A percentile compares a stretch with the other conserved stretches of the same genome.
Evolutionary conservation across 92 coral and sea anemone species (phyloP).

Genomic region (Galaxea fascicularis): DNA sequence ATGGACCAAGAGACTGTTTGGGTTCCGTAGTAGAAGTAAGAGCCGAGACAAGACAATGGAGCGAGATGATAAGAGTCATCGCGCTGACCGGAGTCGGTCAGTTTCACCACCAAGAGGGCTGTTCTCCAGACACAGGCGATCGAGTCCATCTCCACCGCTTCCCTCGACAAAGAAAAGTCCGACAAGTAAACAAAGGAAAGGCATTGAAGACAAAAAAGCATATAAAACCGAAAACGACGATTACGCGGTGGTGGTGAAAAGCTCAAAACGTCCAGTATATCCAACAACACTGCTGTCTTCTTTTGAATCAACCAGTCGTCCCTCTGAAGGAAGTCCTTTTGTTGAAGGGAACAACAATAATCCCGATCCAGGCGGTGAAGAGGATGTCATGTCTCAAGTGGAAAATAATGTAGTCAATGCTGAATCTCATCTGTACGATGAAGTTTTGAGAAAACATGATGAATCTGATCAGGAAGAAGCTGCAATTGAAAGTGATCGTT

Average conservation of each 20-base stretch:
- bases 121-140: constrained; percentile 10
- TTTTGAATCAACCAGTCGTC: background rate
- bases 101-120: constrained; percentile 40
- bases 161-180: constrained; percentile 36
- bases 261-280: background rate
- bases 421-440: background rate
- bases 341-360: constrained; percentile 12
- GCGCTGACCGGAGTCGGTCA: constrained; percentile 53
- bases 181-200: constrained; percentile 32
- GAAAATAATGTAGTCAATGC: background rate
- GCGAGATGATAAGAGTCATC: constrained; percentile 38
- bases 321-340: background rate
- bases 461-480: background rate
- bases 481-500: background rate
- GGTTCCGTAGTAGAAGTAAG: constrained; percentile 65
- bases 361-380: background rate
- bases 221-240: background rate
- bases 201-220: background rate
- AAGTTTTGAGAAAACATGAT: background rate
- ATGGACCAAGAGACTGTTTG: constrained; percentile 80
- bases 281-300: constrained; percentile 2
- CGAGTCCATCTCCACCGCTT: constrained; percentile 25
- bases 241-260: background rate
- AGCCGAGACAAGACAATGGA: constrained; percentile 56
- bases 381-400: background rate